Evolutionary conservation across 2,113 vertebrate genomes (phyloP).

Genomic region (Lynx canadensis): DNA sequence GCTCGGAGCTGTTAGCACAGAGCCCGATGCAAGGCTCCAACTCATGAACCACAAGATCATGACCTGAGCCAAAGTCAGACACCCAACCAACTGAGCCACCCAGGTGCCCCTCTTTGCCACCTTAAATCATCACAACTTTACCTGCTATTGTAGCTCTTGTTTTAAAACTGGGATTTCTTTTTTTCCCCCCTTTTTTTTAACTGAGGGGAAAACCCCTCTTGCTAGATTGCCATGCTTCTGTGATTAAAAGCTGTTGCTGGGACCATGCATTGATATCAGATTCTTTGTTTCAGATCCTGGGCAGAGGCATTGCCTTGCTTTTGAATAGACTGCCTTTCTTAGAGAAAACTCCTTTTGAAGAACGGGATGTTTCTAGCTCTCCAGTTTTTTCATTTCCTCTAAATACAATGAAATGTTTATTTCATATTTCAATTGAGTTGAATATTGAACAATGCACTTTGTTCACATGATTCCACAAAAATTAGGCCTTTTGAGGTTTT

Average conservation of each 20-base stretch:
- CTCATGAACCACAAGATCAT: no score
- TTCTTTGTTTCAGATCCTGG: not conserved
- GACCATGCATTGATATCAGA: not conserved
- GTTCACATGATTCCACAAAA: conserved; percentile 33
- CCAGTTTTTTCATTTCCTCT: conserved; percentile 14
- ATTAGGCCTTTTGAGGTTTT: not conserved
- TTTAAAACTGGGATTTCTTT: not conserved
- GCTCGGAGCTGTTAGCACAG: no score
- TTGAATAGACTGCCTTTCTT: not conserved
- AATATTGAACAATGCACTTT: conserved; percentile 1
- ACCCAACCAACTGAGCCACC: no score
- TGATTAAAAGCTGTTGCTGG: conserved; percentile 15
- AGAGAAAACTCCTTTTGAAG: not conserved
- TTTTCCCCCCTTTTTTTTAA: not conserved
- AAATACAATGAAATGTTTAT: conserved; percentile 38
- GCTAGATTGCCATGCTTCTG: not conserved
- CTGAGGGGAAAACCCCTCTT: not conserved
- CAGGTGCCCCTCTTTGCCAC: not conserved
- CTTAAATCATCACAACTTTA: not conserved
- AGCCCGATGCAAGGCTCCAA: no score
- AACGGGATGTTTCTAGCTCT: not conserved
- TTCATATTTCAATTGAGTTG: conserved; percentile 1
- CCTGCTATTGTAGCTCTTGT: not conserved
- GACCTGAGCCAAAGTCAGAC: no score
- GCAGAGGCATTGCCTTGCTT: not conserved